phyloP scores from a whole-genome alignment of 1,140 invertebrate species.

The Nasonia giraulti region DNA sequence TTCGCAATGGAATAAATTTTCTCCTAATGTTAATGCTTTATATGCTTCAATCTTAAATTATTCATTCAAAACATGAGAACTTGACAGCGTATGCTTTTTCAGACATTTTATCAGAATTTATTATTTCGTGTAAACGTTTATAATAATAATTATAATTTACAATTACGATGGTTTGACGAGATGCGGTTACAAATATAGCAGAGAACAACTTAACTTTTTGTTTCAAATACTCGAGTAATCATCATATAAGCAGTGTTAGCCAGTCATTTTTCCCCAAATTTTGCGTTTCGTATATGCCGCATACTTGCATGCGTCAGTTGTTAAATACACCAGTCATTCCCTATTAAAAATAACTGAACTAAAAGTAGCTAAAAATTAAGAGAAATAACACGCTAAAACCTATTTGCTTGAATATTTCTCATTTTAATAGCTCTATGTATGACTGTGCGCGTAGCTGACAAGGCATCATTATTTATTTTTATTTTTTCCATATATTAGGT shows the following conservation, averaged over 20 bases:
- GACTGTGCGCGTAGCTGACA: slow-evolving; percentile 47
- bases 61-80: slow-evolving; percentile 11
- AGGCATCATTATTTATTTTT: slow-evolving; percentile 40
- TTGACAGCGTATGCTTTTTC: slow-evolving; percentile 57
- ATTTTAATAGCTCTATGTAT: neutral
- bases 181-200: slow-evolving; percentile 71
- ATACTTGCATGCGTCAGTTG: too few relatives aligned
- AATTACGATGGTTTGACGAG: slow-evolving; percentile 74
- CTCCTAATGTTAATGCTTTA: neutral
- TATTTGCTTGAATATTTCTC: neutral
- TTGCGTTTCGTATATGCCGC: neutral
- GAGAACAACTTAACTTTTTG: slow-evolving; percentile 67
- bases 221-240: slow-evolving; percentile 37
- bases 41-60: neutral
- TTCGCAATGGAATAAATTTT: neutral
- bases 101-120: slow-evolving; percentile 75
- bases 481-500: neutral
- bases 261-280: slow-evolving; percentile 35
- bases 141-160: slow-evolving; percentile 76
- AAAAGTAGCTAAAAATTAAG: neutral
- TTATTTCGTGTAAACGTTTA: slow-evolving; percentile 75
- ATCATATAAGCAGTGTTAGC: slow-evolving; percentile 21
- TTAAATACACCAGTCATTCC: too few relatives aligned
- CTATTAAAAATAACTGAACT: too few relatives aligned
- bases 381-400: neutral